Evolutionary conservation across 2,797 vertebrate species (phyloP), one percentile per base, ranked within the genome.

Genomic region (Pipistrellus kuhlii): DNA sequence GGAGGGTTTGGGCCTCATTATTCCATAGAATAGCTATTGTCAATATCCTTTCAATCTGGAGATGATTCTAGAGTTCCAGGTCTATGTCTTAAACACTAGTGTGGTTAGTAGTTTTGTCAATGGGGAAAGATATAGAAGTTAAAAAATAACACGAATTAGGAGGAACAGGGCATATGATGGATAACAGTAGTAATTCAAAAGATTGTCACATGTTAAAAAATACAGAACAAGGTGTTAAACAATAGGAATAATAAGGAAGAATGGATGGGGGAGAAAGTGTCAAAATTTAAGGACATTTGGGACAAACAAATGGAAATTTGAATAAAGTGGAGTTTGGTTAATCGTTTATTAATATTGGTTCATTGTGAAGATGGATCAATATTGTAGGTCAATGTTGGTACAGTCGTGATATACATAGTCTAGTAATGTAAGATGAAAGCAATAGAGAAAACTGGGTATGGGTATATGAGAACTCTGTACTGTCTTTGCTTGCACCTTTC

Each of bases 251-350:
- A 53, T 66, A 23, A 15, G 62, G 38, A 46, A 66, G 30, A n/a
- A 51, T 8, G 5, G 20, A 55, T 48, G 14, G 64, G 78, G 55
- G 44, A 92, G 17, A 62, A 66, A 46, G 15, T 69, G 6, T 71
- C 66, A 84, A 55, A 66, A 93, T 68, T 81, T 66, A 68, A 92
- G 55, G 25, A 51, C 14, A 69, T 53, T 21, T 83, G 27, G 59
- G 64, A 18, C 91, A 86, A 95, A 57, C 48, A 91, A 30, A 71
- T 76, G 15, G 15, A 71, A 88, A 68, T 78, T 72, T 89, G 23
- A 92, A 92, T 89, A 18, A 92, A 75, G 38, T 80, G 17, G 69
- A 38, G 12, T 66, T 35, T 81, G 59, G n/a, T 59, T 85, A 84
- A 57, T 78, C 81, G 32, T 77, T 17, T 72, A 25, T 72, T 81